Evolutionary conservation across 2,797 vertebrate genomes (phyloP).

Genomic region (Gadopsis bispinosus): DNA sequence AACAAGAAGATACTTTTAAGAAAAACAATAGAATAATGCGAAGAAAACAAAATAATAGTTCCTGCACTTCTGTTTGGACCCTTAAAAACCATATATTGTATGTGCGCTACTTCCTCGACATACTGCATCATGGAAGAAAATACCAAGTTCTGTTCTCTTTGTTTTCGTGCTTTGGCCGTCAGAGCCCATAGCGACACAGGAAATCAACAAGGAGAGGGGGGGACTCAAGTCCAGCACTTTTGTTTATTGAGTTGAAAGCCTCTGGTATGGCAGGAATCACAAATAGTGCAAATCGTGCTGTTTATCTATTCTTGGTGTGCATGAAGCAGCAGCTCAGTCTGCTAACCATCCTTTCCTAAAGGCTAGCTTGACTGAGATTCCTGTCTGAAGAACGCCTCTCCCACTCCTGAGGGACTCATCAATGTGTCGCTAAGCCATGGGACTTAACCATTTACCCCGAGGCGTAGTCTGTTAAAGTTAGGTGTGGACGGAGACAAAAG

Average conservation of each 20-base stretch:
- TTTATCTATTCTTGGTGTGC: conserved; percentile 59
- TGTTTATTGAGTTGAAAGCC: conserved; percentile 72
- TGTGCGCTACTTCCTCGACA: conserved; percentile 11
- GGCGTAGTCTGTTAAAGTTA: conserved; percentile 38
- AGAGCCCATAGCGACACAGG: conserved; percentile 48
- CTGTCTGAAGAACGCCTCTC: conserved; percentile 65
- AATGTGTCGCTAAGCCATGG: conserved; percentile 44
- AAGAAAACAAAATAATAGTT: neutral
- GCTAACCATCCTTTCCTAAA: conserved; percentile 38
- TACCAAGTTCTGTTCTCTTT: conserved; percentile 46
- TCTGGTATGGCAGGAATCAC: conserved; percentile 76
- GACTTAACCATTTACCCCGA: conserved; percentile 49
- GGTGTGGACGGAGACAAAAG: conserved; percentile 37
- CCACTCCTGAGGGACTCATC: conserved; percentile 66
- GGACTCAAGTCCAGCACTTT: conserved; percentile 46
- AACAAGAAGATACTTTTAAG: neutral
- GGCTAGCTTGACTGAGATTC: conserved; percentile 66
- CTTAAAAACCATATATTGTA: neutral
- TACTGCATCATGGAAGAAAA: conserved; percentile 27
- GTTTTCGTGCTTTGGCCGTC: conserved; percentile 35
- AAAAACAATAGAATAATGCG: neutral
- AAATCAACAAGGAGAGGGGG: conserved; percentile 63
- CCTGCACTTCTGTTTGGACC: neutral
- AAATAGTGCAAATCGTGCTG: conserved; percentile 54
- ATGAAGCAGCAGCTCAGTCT: conserved; percentile 46